Percentiles rank a stretch among this genome's conserved stretches.
Evolutionary conservation across 1,140 invertebrate genomes (phyloP).

Genomic region (Temnothorax curvispinosus): DNA sequence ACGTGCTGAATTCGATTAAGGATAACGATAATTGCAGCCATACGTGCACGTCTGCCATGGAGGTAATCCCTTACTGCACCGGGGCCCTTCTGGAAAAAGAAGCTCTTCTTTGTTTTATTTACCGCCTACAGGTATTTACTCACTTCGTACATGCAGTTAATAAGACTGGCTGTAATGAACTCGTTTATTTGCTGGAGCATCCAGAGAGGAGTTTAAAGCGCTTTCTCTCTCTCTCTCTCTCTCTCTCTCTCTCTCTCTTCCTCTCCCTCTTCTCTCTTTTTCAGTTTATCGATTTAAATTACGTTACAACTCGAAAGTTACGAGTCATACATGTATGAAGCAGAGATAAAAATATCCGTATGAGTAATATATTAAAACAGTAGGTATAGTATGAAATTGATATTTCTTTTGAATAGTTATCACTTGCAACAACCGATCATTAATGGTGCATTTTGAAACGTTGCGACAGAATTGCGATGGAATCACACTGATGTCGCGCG

Average conservation of each 20-base stretch:
- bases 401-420: neutral
- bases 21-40: conserved; percentile 60
- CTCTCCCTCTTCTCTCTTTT: neutral
- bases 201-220: conserved; percentile 31
- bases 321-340: neutral
- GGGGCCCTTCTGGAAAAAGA: conserved; percentile 53
- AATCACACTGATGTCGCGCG: neutral
- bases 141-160: conserved; percentile 58
- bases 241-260: neutral
- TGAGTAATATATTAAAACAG: neutral
- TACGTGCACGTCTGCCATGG: conserved; percentile 15
- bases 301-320: neutral
- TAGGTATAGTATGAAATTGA: neutral
- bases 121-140: conserved; percentile 50
- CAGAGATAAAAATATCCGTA: neutral
- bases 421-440: neutral
- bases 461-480: neutral
- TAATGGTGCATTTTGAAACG: neutral
- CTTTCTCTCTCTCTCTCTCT: neutral
- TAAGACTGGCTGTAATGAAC: conserved; percentile 61
- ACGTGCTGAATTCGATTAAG: conserved; percentile 66
- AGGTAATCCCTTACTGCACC: conserved; percentile 53
- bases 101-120: conserved; percentile 57
- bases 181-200: conserved; percentile 48
- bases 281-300: conserved; percentile 24